Base-by-base conservation (phyloP, 2,113 vertebrate genomes). In the Rattus rattus region DNA sequence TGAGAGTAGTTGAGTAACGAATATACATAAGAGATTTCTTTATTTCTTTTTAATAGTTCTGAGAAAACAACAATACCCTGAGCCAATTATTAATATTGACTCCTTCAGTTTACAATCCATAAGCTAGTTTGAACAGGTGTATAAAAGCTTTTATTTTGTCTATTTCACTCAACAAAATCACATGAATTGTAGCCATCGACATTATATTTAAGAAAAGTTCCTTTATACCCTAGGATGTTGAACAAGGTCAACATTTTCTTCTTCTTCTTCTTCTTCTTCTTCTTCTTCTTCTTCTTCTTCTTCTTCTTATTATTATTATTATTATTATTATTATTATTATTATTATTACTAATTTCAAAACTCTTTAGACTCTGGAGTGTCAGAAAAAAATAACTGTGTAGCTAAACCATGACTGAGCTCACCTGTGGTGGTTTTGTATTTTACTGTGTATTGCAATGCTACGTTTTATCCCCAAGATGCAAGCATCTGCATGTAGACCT, bases 331-430 rank as follows among this genome's bases (percentile, higher is more conserved):
- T 8, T 28, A 67, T 12, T 56, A 56, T 2, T 4, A 69, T 79
- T 85, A 33, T 61, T 63, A n/a, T 75, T 30, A 8, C 28, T 88
- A 67, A 75, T n/a, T 91, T 85, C 26, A 95, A 93, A 88, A 39
- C 36, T 83, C 65, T 73, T 85, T 26, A 6, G 49, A 52, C 77
- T 52, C 59, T 49, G 6, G 1, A n/a, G 9, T 63, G 19, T 43
- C 54, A 56, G n/a, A 77, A 76, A 87, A 79, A 67, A 12, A 67
- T n/a, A 26, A 26, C 61, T 24, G 10, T 67, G 26, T 43, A 86
- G 10, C 5, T 17, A 47, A 19, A 20, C 28, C 43, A 22, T 13
- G 5, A 3, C 43, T 43, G 43, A 43, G 43, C 43, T 43, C 26
- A 69, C 39, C 19, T 22, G 61, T 52, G 65, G 4, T 6, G 30